These are phyloP conservation scores for Gallinago jamesoni DNA, from an alignment of 2,113 vertebrate genomes.

Conservation along the genomic window DNA sequence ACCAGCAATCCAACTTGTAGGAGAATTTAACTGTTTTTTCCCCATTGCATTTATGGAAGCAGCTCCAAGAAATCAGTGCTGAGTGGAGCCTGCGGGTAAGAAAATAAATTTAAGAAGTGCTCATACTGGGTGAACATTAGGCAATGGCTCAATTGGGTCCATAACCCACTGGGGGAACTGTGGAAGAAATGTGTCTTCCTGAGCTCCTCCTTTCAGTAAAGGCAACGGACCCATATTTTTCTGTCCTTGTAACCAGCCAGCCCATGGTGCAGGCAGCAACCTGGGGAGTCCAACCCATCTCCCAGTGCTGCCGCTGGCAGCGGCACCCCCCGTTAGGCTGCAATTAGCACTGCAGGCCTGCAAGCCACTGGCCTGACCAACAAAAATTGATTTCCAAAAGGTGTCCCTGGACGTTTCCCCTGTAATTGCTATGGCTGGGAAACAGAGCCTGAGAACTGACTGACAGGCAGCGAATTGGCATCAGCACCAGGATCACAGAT, in stretches of 20 bases:
- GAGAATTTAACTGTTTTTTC: background rate
- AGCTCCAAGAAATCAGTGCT: background rate
- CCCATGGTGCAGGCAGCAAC: accelerated
- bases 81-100: background rate
- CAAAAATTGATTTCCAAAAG: background rate
- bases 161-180: background rate
- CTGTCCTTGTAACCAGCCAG: background rate
- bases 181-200: background rate
- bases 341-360: accelerated
- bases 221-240: background rate
- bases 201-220: background rate
- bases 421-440: accelerated
- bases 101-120: background rate
- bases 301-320: accelerated
- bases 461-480: accelerated
- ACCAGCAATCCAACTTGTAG: background rate
- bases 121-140: background rate
- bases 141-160: background rate
- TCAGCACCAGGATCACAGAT: background rate
- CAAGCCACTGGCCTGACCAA: accelerated
- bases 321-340: background rate
- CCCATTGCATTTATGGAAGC: background rate
- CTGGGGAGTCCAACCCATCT: background rate
- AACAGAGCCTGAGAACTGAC: background rate
- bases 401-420: accelerated